Base-by-base conservation (phyloP, 2,888 invertebrate genomes). In the Cosmorhoe ocellata region DNA sequence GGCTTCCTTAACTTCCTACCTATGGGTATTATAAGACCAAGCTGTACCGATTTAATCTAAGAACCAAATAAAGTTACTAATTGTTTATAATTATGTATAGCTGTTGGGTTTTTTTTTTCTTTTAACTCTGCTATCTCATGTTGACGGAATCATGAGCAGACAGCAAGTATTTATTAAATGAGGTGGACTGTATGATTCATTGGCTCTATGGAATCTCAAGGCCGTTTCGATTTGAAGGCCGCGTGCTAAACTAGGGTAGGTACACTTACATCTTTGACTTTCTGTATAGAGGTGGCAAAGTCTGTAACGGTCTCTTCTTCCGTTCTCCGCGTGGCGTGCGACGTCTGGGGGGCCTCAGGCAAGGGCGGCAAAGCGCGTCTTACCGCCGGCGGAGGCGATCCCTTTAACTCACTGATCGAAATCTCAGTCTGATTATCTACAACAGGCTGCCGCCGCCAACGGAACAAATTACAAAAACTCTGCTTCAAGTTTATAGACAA, bases 221-320 rank as follows among this genome's bases (percentile, higher is more conserved):
- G 18, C 18, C 18, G 18, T 4, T 4, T 18, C 18, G 4, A 18
- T 2, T 18, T 18, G 4, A 18, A 18, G 3, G 18, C 3, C 18
- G 18, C 18, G 4, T 18, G 3, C 2, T 18, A 18, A 18, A 18
- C 2, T 18, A 18, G 4, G 4, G 4, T 18, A 18, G 30, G n/a
- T 27, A 26, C 11, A 93, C 95, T 93, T 91, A 97, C 97, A 90
- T 97, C 97, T 92, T 97, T 97, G 44, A 98, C 97, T 92, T 95
- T 96, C 79, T 97, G 96, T 72, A 98, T 96, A 66, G 97, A 97
- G 22, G 96, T 95, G 31, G 97, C 96, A 82, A 97, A 97, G 81
- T 97, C 97, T 84, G 95, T 92, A 32, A 93, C 90, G 0, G 90
- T 87, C 41, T 92, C 86, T 3, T 82, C 82, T 8, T 73, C 76